A percentile compares a stretch with the other conserved stretches of the same genome.
Evolutionary conservation across 2,113 vertebrate genomes (phyloP).

Genomic region (Spermophilus dauricus): DNA sequence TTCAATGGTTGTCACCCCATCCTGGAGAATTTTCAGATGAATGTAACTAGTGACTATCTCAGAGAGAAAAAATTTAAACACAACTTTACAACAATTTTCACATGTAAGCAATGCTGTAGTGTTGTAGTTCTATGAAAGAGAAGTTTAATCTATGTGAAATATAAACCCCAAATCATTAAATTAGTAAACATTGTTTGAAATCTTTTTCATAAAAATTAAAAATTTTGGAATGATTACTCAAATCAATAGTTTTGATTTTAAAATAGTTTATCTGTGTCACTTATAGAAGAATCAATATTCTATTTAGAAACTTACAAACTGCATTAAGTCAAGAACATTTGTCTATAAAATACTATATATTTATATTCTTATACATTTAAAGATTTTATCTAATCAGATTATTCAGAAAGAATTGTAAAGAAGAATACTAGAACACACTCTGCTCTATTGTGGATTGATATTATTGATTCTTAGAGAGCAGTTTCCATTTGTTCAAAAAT

Average conservation of each 20-base stretch:
- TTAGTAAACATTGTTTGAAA: background rate
- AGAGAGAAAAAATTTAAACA: background rate
- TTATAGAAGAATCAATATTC: background rate
- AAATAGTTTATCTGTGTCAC: background rate
- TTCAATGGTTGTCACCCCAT: background rate
- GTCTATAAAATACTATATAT: background rate
- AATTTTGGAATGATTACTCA: background rate
- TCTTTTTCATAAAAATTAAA: background rate
- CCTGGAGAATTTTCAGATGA: background rate
- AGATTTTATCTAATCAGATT: too few species aligned
- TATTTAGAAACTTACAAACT: background rate
- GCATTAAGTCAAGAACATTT: background rate
- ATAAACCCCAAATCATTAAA: background rate
- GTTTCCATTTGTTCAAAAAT: background rate
- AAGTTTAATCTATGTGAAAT: background rate
- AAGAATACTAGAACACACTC: background rate
- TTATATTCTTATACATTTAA: too few species aligned
- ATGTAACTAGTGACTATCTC: background rate
- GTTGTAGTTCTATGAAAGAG: background rate
- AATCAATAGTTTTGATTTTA: background rate
- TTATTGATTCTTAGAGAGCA: background rate
- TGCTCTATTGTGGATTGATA: background rate
- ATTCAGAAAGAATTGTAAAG: too few species aligned
- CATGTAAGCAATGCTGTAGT: background rate
- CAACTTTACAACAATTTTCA: background rate